Evolutionary conservation across 1,140 invertebrate species (phyloP).

Genomic region (Pogonomyrmex californicus): DNA sequence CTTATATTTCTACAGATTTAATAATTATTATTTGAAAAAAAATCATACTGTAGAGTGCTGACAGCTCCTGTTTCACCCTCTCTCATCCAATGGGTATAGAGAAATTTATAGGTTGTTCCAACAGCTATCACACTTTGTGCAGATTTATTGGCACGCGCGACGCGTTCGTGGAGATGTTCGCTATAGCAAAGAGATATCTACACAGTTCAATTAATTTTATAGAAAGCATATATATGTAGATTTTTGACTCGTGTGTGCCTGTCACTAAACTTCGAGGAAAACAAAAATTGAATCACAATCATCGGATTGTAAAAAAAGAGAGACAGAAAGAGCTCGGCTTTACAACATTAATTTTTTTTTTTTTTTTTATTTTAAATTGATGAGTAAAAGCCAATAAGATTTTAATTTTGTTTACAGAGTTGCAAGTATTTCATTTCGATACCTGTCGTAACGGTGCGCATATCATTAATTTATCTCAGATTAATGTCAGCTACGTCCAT

Average conservation of each 20-base stretch:
- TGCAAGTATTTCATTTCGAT: not conserved
- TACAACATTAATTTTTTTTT: not conserved
- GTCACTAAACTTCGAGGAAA: not conserved
- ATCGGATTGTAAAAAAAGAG: not conserved
- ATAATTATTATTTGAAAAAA: constrained; percentile 15
- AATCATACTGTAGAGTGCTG: constrained; percentile 2
- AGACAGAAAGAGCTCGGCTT: not conserved
- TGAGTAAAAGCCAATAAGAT: too few relatives aligned
- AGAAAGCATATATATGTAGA: constrained; percentile 4
- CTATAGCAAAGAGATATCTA: constrained; percentile 53
- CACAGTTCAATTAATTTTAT: constrained; percentile 66
- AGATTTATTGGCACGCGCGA: constrained; percentile 73
- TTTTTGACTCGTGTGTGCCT: not conserved
- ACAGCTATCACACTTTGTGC: constrained; percentile 66
- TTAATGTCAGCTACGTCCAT: constrained; percentile 52
- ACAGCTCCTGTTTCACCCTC: constrained; percentile 30
- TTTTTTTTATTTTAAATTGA: not conserved
- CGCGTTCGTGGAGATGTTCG: constrained; percentile 65
- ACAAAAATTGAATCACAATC: constrained; percentile 16
- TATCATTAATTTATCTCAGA: constrained; percentile 58
- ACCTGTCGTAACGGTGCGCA: not conserved
- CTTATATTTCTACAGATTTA: not conserved
- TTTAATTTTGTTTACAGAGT: not conserved
- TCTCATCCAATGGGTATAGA: constrained; percentile 66
- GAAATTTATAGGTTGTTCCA: constrained; percentile 74